phyloP scores from a whole-genome alignment of 2,797 vertebrate species.

The Astyanax mexicanus region DNA sequence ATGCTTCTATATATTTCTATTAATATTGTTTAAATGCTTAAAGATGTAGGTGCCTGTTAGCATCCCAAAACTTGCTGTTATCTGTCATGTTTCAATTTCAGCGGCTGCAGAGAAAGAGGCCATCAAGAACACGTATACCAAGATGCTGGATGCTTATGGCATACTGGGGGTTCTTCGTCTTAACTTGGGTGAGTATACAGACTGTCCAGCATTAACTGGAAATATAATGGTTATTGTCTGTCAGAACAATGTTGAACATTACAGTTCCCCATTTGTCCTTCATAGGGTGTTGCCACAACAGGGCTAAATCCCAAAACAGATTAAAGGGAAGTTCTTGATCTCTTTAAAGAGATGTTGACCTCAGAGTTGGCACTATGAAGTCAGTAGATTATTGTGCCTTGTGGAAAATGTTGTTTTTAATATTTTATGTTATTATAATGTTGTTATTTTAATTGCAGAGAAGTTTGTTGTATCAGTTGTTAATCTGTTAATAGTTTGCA shows the following conservation, averaged over 20 bases:
- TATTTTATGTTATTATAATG: no score
- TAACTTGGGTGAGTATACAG: conserved; percentile 89
- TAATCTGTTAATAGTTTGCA: no score
- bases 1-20: background rate
- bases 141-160: conserved; percentile 95
- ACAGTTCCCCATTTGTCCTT: background rate
- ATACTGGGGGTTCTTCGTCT: conserved; percentile 94
- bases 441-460: no score
- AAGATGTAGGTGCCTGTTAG: background rate
- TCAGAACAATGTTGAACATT: background rate
- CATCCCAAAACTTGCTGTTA: background rate
- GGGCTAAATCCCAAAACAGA: conserved; percentile 39
- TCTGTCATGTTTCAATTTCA: conserved; percentile 53
- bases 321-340: conserved; percentile 29
- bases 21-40: no score
- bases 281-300: conserved; percentile 40
- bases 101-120: conserved; percentile 96
- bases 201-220: background rate
- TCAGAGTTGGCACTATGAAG: conserved; percentile 26
- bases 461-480: no score
- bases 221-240: background rate
- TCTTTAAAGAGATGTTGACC: conserved; percentile 6
- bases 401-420: background rate
- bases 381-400: background rate
- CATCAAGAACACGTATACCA: conserved; percentile 90